Evolutionary conservation across 2,113 vertebrate genomes (phyloP), one percentile per base, ranked within the genome.

Genomic region (Mugil cephalus): DNA sequence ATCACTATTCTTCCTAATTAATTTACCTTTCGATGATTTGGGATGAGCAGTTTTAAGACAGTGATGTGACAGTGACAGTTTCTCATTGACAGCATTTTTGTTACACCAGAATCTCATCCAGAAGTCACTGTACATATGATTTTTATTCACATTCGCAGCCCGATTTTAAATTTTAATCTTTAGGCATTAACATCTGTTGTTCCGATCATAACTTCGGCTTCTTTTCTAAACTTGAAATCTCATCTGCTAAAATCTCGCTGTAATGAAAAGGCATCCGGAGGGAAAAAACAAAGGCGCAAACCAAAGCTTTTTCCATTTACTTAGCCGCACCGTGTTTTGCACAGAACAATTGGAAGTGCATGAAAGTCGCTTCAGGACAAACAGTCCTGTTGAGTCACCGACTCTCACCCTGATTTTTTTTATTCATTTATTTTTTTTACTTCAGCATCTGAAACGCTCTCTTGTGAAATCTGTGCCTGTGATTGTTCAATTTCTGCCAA

Each of bases 351-450:
- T 66, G 61, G 51, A 75, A 63, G 63, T 74, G 54, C 79, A 63
- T 79, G 60, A 68, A 64, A 48, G 56, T 70, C 35, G 11, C 39
- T 64, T 74, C 35, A 36, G 60, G 13, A 74, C 61, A 84, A 81
- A 86, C 71, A 79, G 48, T 81, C 40, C 39, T 40, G 47, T 66
- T 72, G 61, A 82, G 75, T 87, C 69, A 75, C 18, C 58, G 46
- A 71, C 36, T 64, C 58, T 74, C 21, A 64, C 51, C 40, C 54
- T 67, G 67, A 8, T 51, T 82, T 74, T 64, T 78, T 12, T 71
- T 68, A 18, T 59, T 83, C 61, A 35, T 52, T 78, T 78, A 18
- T 59, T 83, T 65, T 39, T 52, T 78, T 78, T 35, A 18, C 21
- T 65, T 69, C 53, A 73, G 19, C 42, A 13, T 63, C 50, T 63